phyloP scores from a whole-genome alignment of 2,888 invertebrate genomes.

The Drosophila lacicola region DNA sequence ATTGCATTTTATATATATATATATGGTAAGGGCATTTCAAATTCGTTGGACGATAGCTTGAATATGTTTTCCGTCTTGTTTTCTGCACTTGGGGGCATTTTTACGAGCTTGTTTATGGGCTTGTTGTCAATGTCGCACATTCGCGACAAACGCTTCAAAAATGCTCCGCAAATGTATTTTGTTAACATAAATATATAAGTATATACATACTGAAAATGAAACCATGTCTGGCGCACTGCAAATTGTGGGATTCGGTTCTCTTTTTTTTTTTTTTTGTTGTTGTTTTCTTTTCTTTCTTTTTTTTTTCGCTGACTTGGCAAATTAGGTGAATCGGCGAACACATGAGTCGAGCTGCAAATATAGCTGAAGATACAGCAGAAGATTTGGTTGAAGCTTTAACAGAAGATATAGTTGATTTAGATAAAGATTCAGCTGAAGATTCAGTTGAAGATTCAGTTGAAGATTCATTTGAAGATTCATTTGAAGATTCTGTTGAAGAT shows the following conservation, averaged over 20 bases:
- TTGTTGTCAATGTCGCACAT: slow-evolving; percentile 52
- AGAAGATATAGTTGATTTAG: not conserved
- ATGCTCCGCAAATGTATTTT: slow-evolving; percentile 7
- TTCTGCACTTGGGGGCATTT: slow-evolving; percentile 37
- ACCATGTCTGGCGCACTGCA: slow-evolving; percentile 51
- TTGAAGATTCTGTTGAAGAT: too few relatives aligned
- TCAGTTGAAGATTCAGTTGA: too few relatives aligned
- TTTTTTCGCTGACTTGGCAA: slow-evolving; percentile 52
- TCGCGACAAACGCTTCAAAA: slow-evolving; percentile 41
- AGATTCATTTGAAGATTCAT: too few relatives aligned
- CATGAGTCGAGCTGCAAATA: slow-evolving; percentile 6
- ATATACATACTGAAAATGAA: slow-evolving; percentile 41
- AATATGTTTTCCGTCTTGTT: not conserved
- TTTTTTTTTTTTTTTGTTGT: not conserved
- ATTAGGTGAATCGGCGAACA: slow-evolving; percentile 11
- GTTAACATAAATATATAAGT: not conserved
- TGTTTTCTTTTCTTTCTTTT: not conserved
- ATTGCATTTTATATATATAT: not conserved
- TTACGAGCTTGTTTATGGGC: slow-evolving; percentile 56
- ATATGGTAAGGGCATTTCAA: slow-evolving; percentile 4
- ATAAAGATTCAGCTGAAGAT: not conserved
- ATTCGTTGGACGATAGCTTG: not conserved
- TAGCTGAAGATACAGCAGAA: not conserved
- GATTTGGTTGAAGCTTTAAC: not conserved
- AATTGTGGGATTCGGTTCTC: slow-evolving; percentile 36